Evolutionary conservation across 2,888 invertebrate species (phyloP).

Genomic region (Aleiodes alternator): DNA sequence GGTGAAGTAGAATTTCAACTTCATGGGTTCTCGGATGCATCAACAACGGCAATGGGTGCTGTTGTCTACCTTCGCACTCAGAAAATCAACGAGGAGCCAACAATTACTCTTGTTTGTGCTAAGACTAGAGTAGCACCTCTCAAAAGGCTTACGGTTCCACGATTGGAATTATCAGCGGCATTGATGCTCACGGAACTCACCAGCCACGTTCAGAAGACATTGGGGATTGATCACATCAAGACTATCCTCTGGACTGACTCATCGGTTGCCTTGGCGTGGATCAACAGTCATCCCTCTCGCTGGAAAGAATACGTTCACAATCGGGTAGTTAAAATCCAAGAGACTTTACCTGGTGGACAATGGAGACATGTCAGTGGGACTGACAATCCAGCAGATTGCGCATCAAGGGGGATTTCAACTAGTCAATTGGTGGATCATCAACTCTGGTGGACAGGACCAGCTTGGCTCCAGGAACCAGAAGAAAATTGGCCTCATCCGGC

Average conservation of each 20-base stretch:
- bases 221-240: not conserved
- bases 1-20: not conserved
- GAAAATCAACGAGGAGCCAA: not conserved
- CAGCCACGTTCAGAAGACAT: not conserved
- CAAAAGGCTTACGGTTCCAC: not conserved
- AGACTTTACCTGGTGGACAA: conserved; percentile 42
- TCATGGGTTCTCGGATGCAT: conserved; percentile 47
- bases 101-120: not conserved
- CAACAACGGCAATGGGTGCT: conserved; percentile 38
- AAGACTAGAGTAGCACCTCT: not conserved
- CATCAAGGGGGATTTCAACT: conserved; percentile 56
- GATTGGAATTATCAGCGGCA: not conserved
- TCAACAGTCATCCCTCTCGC: conserved; percentile 52
- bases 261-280: conserved; percentile 56
- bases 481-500: not conserved
- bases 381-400: conserved; percentile 61
- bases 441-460: conserved; percentile 46
- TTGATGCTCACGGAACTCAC: not conserved
- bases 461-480: conserved; percentile 33
- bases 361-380: conserved; percentile 57
- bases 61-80: conserved; percentile 36
- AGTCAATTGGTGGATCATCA: not conserved
- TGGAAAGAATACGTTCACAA: conserved; percentile 60
- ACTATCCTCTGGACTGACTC: conserved; percentile 56
- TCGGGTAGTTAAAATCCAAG: conserved; percentile 58